A percentile compares a stretch with the other conserved stretches of the same genome.
Conservation (phyloP, 1,140 invertebrate species). For the Drosophila parabipectinata region DNA sequence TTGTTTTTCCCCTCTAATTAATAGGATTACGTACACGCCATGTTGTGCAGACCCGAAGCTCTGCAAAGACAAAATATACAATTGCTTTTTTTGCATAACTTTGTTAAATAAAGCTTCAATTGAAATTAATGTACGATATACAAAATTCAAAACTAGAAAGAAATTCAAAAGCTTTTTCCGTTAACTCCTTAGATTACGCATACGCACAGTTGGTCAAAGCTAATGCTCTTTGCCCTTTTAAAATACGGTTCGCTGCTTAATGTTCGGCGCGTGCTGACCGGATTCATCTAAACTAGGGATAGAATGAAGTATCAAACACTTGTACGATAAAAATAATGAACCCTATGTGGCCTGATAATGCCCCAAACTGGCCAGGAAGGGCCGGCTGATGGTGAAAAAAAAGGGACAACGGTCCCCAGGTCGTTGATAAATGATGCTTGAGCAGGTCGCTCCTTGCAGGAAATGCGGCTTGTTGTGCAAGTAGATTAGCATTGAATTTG, state of each 20-base stretch:
- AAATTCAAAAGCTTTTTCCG: background rate
- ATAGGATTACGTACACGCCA: too few relatives aligned
- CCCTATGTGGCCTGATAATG: constrained; percentile 73
- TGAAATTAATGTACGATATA: too few relatives aligned
- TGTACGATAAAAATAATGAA: constrained; percentile 66
- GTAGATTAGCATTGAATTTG: constrained; percentile 80
- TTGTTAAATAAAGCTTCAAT: too few relatives aligned
- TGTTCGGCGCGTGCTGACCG: constrained; percentile 66
- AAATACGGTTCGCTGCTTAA: constrained; percentile 60
- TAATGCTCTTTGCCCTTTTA: constrained; percentile 52
- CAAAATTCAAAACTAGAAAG: background rate
- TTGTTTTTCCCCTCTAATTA: too few relatives aligned
- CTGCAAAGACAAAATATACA: too few relatives aligned
- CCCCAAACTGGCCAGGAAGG: constrained; percentile 30
- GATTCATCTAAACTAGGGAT: constrained; percentile 21
- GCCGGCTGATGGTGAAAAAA: constrained; percentile 16
- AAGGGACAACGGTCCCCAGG: constrained; percentile 47
- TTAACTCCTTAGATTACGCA: constrained; percentile 53
- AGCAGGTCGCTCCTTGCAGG: constrained; percentile 33
- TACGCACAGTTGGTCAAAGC: constrained; percentile 63
- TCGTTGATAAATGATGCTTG: constrained; percentile 73
- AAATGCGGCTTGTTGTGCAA: constrained; percentile 70
- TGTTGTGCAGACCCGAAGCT: too few relatives aligned
- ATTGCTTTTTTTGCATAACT: too few relatives aligned
- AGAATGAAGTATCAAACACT: constrained; percentile 40